These are phyloP conservation scores for Gymnocheta viridis DNA, from an alignment of 2,888 invertebrate species.

Conservation along the genomic window DNA sequence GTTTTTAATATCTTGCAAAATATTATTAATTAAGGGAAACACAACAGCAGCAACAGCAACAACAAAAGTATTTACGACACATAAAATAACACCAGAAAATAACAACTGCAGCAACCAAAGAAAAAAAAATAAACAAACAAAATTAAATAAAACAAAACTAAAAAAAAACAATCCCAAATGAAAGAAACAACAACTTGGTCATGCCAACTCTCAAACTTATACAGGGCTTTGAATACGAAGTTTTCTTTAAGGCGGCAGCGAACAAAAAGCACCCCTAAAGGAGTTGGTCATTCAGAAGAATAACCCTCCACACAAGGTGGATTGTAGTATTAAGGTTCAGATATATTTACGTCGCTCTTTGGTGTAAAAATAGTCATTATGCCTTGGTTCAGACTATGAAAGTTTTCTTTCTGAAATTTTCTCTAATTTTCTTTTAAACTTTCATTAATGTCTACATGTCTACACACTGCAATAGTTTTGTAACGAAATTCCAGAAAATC, in stretches of 20 bases:
- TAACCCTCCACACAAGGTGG: no score
- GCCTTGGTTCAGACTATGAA: no score
- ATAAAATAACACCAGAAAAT: conserved; percentile 33
- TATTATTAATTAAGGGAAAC: conserved; percentile 69
- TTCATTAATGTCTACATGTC: no score
- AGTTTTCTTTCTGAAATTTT: no score
- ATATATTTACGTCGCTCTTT: no score
- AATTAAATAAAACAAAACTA: no score
- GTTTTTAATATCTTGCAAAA: conserved; percentile 62
- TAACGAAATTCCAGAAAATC: no score
- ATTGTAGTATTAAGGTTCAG: no score
- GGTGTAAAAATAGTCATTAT: no score
- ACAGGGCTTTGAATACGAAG: not conserved
- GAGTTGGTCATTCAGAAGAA: not conserved
- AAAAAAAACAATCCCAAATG: no score
- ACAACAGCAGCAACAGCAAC: conserved; percentile 47
- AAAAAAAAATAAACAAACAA: not conserved
- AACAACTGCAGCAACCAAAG: conserved; percentile 22
- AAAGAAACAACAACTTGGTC: conserved; percentile 12
- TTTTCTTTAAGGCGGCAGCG: not conserved
- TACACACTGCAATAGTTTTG: no score
- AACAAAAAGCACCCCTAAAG: not conserved
- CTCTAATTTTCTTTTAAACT: no score
- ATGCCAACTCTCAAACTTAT: conserved; percentile 6
- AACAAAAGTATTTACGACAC: conserved; percentile 48